phyloP scores from a whole-genome alignment of 2,113 vertebrate species.

The Trichomycterus rosablanca region DNA sequence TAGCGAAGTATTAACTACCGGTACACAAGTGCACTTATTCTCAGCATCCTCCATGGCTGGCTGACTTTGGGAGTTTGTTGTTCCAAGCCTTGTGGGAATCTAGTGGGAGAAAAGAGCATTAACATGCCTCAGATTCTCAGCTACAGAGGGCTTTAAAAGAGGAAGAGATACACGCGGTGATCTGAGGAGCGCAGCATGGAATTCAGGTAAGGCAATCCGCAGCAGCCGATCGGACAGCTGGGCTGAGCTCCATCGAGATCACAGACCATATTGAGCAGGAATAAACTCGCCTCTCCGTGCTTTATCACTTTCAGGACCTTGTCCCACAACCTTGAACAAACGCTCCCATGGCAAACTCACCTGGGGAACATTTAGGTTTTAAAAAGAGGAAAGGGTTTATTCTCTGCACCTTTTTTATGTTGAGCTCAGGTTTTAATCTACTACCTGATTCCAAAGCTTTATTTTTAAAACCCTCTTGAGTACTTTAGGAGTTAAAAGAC shows the following conservation, averaged over 20 bases:
- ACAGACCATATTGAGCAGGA: conserved; percentile 51
- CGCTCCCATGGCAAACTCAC: conserved; percentile 49
- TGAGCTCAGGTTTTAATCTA: conserved; percentile 49
- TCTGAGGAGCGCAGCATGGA: conserved; percentile 45
- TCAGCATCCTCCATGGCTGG: conserved; percentile 45
- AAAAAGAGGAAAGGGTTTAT: conserved; percentile 40
- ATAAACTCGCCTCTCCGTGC: conserved; percentile 44
- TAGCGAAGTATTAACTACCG: conserved; percentile 50
- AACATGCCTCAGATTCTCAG: conserved; percentile 44
- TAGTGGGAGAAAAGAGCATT: conserved; percentile 35
- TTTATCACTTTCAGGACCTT: conserved; percentile 58
- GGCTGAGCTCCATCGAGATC: conserved; percentile 48
- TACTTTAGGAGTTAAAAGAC: conserved; percentile 22
- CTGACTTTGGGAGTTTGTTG: conserved; percentile 52
- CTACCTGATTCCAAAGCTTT: conserved; percentile 46
- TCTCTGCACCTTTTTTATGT: conserved; percentile 42
- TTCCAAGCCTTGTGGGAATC: conserved; percentile 46
- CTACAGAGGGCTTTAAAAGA: conserved; percentile 37
- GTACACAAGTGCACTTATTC: conserved; percentile 43
- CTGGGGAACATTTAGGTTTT: conserved; percentile 41
- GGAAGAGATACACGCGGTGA: conserved; percentile 45
- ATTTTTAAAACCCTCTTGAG: conserved; percentile 43
- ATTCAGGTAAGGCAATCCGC: conserved; percentile 43
- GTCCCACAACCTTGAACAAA: conserved; percentile 56
- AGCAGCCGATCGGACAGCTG: conserved; percentile 51